Percentiles rank a stretch among this genome's conserved stretches.
phyloP scores from a whole-genome alignment of 2,888 invertebrate species.

The Torymus texanus region DNA sequence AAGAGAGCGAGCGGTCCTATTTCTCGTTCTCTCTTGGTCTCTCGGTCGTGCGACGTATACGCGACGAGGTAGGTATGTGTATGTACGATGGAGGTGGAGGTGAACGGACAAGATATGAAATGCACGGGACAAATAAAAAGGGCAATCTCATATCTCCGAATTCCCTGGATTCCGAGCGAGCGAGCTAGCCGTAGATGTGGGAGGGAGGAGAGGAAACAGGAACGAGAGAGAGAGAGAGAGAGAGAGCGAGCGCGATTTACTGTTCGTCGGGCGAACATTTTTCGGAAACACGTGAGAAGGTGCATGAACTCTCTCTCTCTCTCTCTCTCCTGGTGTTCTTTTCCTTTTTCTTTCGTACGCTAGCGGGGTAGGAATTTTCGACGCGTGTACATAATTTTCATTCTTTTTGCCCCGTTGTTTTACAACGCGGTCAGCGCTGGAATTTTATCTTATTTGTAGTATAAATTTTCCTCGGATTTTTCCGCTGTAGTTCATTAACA shows the following conservation, averaged over 20 bases:
- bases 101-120: constrained; percentile 42
- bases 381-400: no score
- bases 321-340: neutral
- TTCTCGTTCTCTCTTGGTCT: neutral
- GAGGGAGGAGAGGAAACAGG: no score
- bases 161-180: constrained; percentile 36
- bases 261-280: constrained; percentile 30
- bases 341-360: no score
- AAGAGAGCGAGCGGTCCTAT: constrained; percentile 1
- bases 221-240: neutral
- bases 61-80: neutral
- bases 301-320: neutral
- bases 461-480: no score
- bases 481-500: no score
- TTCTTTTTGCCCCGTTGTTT: neutral
- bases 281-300: constrained; percentile 21
- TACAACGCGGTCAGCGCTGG: neutral
- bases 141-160: constrained; percentile 46
- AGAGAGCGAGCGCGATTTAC: constrained; percentile 34
- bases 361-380: no score
- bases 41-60: no score
- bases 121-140: constrained; percentile 44
- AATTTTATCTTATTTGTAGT: neutral
- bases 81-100: neutral
- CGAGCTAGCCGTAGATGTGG: no score